These are phyloP conservation scores for Latrodectus hesperus DNA, from an alignment of 2,888 invertebrate species.

Conservation along the genomic window DNA sequence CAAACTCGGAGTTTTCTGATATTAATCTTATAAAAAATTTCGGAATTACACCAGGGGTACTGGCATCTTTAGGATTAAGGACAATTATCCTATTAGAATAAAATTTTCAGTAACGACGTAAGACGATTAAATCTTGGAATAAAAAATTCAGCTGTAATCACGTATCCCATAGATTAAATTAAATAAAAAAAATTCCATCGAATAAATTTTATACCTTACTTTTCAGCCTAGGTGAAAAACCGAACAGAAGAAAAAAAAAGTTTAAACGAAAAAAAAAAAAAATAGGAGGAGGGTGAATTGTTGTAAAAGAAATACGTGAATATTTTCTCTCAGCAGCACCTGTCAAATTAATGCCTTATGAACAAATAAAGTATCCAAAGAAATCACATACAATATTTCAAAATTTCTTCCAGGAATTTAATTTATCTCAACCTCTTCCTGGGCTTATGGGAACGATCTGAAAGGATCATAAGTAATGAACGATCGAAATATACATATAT, in stretches of 20 bases:
- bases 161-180: conserved; percentile 17
- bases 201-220: conserved; percentile 36
- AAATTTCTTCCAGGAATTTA: conserved; percentile 32
- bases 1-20: too few species aligned
- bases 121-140: conserved; percentile 45
- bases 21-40: neutral
- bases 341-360: conserved; percentile 30
- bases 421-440: conserved; percentile 13
- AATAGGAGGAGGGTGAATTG: neutral
- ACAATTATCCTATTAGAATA: conserved; percentile 6
- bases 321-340: neutral
- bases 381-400: conserved; percentile 56
- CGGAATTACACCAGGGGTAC: neutral
- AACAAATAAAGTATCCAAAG: conserved; percentile 47
- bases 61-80: neutral
- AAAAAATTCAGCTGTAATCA: conserved; percentile 42
- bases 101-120: conserved; percentile 9
- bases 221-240: conserved; percentile 1
- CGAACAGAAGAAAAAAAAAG: conserved; percentile 6
- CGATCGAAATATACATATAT: conserved; percentile 38
- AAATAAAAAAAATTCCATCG: conserved; percentile 13
- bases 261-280: conserved; percentile 9
- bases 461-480: conserved; percentile 37
- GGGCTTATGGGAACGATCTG: conserved; percentile 18
- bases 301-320: conserved; percentile 14